A percentile compares a stretch with the other conserved stretches of the same genome.
Conservation (phyloP, 2,113 vertebrate genomes). For the Anthoscopus minutus region DNA sequence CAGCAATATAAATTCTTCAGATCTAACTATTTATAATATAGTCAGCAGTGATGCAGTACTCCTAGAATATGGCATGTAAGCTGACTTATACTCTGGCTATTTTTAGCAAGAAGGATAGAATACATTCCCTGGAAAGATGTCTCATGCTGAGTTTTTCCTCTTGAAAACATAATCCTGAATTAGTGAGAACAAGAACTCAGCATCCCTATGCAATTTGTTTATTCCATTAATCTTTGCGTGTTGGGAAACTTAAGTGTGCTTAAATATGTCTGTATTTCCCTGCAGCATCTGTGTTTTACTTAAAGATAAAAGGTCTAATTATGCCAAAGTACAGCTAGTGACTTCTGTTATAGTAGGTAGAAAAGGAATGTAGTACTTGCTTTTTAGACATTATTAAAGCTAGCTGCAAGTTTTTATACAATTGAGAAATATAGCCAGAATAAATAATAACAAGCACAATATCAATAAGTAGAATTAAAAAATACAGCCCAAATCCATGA, state of each 20-base stretch:
- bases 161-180: conserved; percentile 15
- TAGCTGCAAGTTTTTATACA: not conserved
- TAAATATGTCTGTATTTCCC: not conserved
- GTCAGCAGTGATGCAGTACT: not conserved
- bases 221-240: not conserved
- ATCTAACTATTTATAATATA: conserved; percentile 1
- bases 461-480: not conserved
- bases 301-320: not conserved
- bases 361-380: not conserved
- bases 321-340: not conserved
- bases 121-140: not conserved
- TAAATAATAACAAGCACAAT: not conserved
- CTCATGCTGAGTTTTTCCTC: not conserved
- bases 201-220: conserved; percentile 4
- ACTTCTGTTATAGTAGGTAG: not conserved
- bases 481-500: not conserved
- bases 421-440: not conserved
- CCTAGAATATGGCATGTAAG: not conserved
- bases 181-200: not conserved
- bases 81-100: not conserved
- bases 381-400: not conserved
- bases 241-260: not conserved
- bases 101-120: conserved; percentile 15
- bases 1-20: not conserved
- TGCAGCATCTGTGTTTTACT: not conserved